A percentile compares a stretch with the other conserved stretches of the same genome.
These are phyloP conservation scores for Lycophotia porphyrea DNA, from an alignment of 2,888 invertebrate genomes.

Conservation along the genomic window DNA sequence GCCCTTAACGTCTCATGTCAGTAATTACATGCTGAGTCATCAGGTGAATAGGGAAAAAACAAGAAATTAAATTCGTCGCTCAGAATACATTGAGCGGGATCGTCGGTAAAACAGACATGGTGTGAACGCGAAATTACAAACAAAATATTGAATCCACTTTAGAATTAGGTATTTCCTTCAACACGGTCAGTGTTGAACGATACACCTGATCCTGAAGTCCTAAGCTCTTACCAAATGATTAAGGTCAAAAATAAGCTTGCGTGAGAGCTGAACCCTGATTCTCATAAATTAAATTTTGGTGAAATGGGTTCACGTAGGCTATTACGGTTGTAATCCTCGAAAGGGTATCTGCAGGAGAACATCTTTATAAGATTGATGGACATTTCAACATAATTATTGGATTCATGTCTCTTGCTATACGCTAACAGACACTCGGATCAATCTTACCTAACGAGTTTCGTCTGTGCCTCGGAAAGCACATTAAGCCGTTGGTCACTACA, in stretches of 20 bases:
- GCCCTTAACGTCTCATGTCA: too few relatives aligned
- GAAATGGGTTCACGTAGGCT: not conserved
- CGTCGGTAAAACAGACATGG: conserved; percentile 3
- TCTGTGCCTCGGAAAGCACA: too few relatives aligned
- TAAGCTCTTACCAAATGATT: conserved; percentile 47
- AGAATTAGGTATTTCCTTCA: conserved; percentile 37
- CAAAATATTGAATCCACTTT: conserved; percentile 19
- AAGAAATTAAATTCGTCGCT: conserved; percentile 17
- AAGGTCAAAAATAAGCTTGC: conserved; percentile 35
- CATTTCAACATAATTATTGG: not conserved
- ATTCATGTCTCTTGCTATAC: too few relatives aligned
- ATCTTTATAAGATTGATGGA: not conserved
- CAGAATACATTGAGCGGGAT: conserved; percentile 13
- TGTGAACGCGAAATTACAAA: conserved; percentile 12
- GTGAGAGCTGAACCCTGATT: conserved; percentile 8
- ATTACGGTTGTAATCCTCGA: not conserved
- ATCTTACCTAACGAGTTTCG: too few relatives aligned
- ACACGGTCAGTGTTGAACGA: conserved; percentile 7
- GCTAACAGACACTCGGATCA: too few relatives aligned
- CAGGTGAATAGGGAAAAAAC: too few relatives aligned
- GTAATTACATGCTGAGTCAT: too few relatives aligned
- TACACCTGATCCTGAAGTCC: too few relatives aligned
- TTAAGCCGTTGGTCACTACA: too few relatives aligned
- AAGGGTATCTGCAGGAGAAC: not conserved
- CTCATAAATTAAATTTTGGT: conserved; percentile 28